Base-by-base conservation (phyloP, 2,888 invertebrate species). In the Drosophila buzzatii region DNA sequence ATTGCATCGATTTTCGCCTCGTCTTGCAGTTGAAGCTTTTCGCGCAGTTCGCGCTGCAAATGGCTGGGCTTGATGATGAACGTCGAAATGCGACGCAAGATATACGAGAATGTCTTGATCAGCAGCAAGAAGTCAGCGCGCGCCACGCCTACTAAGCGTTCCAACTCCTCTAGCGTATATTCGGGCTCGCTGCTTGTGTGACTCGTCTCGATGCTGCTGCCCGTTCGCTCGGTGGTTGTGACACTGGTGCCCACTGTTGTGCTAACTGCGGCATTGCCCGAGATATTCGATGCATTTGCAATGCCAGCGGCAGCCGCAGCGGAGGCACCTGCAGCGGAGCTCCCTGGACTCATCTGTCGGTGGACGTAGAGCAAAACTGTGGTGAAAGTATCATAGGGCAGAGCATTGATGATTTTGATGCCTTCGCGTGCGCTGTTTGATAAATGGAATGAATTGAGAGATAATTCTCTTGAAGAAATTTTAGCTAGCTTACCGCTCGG, bases 1-100 rank as follows among this genome's bases (percentile, higher is more conserved):
- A 95, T 95, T 31, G 93, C 93, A 85, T 94, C 94, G 39, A 94
- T 94, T 91, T 95, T 95, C 5, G 91, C 90, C 70, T 94, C 94
- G 47, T 93, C 91, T 66, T 93, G 91, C 39, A 95, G 85, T 62
- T 93, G 92, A 2, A 95, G 85, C 69, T 93, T 92, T 18, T 94
- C 94, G 3, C 93, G 91, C 23, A 95, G 91, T 79, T 94, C 94
- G 3, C 91, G 85, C 74, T 94, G 94, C 41, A 95, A 84, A 62
- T 92, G 91, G 5, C 94, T 94, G 35, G 95, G 95, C 77, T 95
- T 95, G 52, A 94, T 93, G 51, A 95, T 93, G 69, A 94, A 93
- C 70, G 93, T 93, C 6, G 92, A 93, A 20, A 94, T 93, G 69
- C 94, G 93, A 62, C 94, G 94, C 72, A 94, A 92, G 57, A 94